Percentiles rank a stretch among this genome's conserved stretches.
These are phyloP conservation scores for Heliconius erato DNA, from an alignment of 2,888 invertebrate genomes.

Conservation along the genomic window DNA sequence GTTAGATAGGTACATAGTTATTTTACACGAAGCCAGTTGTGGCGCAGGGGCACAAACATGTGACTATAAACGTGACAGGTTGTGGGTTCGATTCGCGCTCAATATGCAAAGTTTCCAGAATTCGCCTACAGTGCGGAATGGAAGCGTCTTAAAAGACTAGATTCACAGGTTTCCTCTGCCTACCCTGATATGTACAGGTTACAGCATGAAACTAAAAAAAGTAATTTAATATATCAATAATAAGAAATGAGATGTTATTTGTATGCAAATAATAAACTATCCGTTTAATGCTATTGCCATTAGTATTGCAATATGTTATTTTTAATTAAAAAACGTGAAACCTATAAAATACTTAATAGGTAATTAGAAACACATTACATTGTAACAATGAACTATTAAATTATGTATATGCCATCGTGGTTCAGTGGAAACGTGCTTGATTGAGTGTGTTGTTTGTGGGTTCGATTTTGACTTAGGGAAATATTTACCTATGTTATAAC, in stretches of 20 bases:
- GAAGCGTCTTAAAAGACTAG: no score
- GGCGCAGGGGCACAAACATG: no score
- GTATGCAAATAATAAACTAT: no score
- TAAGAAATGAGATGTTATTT: not conserved
- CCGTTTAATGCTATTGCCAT: not conserved
- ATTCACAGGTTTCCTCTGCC: no score
- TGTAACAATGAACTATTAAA: not conserved
- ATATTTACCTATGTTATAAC: no score
- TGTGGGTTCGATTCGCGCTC: no score
- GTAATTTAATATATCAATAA: no score
- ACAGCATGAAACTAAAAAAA: not conserved
- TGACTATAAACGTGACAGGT: no score
- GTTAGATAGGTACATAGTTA: no score
- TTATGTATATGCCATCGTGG: not conserved
- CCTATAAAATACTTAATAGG: not conserved
- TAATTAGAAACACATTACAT: not conserved
- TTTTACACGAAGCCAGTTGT: no score
- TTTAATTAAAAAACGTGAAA: not conserved
- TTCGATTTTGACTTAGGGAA: not conserved
- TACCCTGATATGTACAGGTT: not conserved
- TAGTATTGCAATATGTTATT: not conserved
- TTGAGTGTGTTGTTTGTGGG: not conserved
- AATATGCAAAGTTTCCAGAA: no score
- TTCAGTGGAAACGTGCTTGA: not conserved
- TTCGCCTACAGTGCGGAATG: no score